A percentile compares a stretch with the other conserved stretches of the same genome.
Conservation (phyloP, 2,888 invertebrate genomes). For the Emmelina monodactyla region DNA sequence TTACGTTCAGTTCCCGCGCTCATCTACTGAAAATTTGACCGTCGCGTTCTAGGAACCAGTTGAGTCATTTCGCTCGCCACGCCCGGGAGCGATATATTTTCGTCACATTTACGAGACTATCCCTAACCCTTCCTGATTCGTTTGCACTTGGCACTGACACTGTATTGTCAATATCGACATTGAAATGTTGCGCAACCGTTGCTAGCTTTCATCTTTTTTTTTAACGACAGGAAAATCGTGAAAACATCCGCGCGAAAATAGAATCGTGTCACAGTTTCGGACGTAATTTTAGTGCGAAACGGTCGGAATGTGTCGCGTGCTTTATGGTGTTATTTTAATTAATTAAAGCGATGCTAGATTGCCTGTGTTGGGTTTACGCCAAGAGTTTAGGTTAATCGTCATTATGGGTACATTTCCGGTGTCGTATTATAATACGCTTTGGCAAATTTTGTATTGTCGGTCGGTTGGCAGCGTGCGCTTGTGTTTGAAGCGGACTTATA, state of each 20-base stretch:
- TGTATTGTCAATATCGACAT: constrained; percentile 14
- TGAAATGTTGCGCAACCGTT: neutral
- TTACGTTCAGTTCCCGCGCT: no score
- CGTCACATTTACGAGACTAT: no score
- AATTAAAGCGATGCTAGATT: constrained; percentile 30
- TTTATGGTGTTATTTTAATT: constrained; percentile 20
- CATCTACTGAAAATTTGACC: no score
- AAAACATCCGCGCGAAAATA: neutral
- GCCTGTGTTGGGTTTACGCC: constrained; percentile 40
- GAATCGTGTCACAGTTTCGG: neutral
- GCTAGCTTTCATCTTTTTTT: neutral
- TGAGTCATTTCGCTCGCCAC: no score
- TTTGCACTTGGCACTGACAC: constrained; percentile 53
- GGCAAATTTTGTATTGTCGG: constrained; percentile 37
- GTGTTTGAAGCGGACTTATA: constrained; percentile 26
- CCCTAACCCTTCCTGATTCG: constrained; percentile 44
- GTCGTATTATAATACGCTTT: constrained; percentile 26
- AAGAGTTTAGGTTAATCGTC: constrained; percentile 40
- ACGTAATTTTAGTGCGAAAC: neutral
- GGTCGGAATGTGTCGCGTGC: constrained; percentile 2
- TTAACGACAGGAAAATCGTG: neutral
- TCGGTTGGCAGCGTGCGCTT: constrained; percentile 29
- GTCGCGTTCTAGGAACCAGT: no score
- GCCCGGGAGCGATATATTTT: constrained; percentile 55
- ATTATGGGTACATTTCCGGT: constrained; percentile 47